These are phyloP conservation scores for Arenaria interpres DNA, from an alignment of 2,113 vertebrate genomes.

Conservation along the genomic window DNA sequence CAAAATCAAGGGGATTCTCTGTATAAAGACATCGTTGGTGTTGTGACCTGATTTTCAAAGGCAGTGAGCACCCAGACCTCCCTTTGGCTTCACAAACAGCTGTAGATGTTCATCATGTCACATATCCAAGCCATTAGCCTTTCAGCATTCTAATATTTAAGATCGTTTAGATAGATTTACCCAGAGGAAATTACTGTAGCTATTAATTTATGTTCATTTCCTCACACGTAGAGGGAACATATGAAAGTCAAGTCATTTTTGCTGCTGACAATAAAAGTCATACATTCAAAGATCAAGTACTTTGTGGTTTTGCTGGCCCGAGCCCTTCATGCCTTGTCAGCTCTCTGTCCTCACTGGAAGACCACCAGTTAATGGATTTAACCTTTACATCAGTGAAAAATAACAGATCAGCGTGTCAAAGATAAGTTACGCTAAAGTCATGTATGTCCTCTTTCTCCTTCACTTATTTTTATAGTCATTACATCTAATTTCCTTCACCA, in stretches of 20 bases:
- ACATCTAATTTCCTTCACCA: not conserved
- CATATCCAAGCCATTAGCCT: not conserved
- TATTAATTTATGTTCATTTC: constrained; percentile 46
- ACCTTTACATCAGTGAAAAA: constrained; percentile 34
- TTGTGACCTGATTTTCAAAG: not conserved
- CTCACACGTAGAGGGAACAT: not conserved
- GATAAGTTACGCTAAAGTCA: not conserved
- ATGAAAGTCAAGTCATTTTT: constrained; percentile 39
- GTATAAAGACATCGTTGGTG: not conserved
- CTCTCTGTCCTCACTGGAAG: constrained; percentile 9
- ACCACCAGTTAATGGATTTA: constrained; percentile 49
- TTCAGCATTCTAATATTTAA: not conserved
- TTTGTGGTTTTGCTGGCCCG: not conserved
- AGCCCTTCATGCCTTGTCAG: constrained; percentile 51
- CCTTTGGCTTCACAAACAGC: constrained; percentile 12
- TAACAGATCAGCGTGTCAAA: not conserved
- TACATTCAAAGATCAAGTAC: constrained; percentile 15
- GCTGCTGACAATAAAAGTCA: constrained; percentile 8
- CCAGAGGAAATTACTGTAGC: constrained; percentile 42
- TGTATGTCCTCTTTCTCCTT: constrained; percentile 16
- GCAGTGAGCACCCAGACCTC: not conserved
- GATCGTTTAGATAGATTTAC: not conserved
- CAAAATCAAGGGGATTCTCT: not conserved
- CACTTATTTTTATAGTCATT: constrained; percentile 9
- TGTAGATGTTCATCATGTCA: constrained; percentile 6